Evolutionary conservation across 2,888 invertebrate genomes (phyloP).

Genomic region (Cataglyphis cursor): DNA sequence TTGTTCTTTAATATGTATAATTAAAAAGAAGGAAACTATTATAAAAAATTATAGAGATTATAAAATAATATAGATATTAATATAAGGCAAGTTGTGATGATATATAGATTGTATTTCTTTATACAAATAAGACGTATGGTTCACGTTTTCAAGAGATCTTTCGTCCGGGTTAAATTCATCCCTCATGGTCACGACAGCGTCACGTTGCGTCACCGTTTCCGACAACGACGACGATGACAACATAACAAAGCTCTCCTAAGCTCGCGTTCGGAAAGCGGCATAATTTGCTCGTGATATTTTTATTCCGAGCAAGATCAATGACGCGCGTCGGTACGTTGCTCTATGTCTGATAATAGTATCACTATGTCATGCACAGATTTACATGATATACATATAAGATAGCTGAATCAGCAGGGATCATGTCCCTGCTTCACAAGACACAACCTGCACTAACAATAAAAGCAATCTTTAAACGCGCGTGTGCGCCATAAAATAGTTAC

Average conservation of each 20-base stretch:
- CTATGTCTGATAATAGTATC: constrained; percentile 72
- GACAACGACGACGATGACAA: not conserved
- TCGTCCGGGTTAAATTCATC: constrained; percentile 23
- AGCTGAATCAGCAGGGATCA: constrained; percentile 43
- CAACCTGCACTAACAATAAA: not conserved
- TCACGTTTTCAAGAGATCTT: constrained; percentile 16
- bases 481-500: not conserved
- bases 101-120: not conserved
- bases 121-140: constrained; percentile 6
- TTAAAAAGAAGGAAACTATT: not conserved
- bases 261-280: not conserved
- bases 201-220: constrained; percentile 24
- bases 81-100: not conserved
- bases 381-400: constrained; percentile 29
- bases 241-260: not conserved
- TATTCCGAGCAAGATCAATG: constrained; percentile 75
- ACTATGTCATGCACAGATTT: constrained; percentile 53
- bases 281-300: constrained; percentile 43
- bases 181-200: constrained; percentile 20
- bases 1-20: not conserved
- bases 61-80: not conserved
- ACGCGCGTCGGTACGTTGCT: constrained; percentile 77
- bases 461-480: not conserved
- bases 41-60: constrained; percentile 4
- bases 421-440: constrained; percentile 11